phyloP scores from a whole-genome alignment of 2,888 invertebrate species.

The Notodonta ziczac region DNA sequence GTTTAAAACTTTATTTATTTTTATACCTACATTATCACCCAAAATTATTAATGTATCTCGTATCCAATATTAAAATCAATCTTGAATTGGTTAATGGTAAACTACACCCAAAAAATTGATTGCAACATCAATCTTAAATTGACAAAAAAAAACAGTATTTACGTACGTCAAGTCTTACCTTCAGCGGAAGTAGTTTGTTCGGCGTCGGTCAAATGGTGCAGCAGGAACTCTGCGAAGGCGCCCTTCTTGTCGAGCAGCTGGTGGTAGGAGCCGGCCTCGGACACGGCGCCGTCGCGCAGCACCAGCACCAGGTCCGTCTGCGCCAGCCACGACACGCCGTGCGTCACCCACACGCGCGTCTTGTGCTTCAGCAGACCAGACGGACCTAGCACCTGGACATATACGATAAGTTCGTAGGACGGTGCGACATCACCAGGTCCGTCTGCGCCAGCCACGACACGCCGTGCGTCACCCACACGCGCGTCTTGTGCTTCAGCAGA shows the following conservation, averaged over 20 bases:
- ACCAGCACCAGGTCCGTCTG: constrained; percentile 96
- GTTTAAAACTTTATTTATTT: no score
- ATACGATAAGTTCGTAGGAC: neutral
- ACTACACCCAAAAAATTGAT: no score
- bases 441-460: neutral
- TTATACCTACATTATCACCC: no score
- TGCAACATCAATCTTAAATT: no score
- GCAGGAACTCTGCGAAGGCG: constrained; percentile 92
- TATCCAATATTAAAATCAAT: no score
- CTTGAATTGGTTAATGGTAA: no score
- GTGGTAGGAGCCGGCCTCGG: constrained; percentile 95
- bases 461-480: constrained; percentile 50
- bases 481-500: neutral
- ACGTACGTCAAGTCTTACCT: constrained; percentile 47
- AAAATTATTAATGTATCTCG: no score
- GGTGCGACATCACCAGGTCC: neutral
- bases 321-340: constrained; percentile 96
- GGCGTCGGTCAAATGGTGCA: constrained; percentile 91
- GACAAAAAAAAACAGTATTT: no score
- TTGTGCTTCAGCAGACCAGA: constrained; percentile 88
- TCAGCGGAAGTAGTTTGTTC: constrained; percentile 69
- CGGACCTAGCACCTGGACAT: constrained; percentile 75
- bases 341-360: constrained; percentile 97
- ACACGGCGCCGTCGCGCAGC: constrained; percentile 93
- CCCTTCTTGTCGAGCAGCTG: constrained; percentile 94